A percentile compares a stretch with the other conserved stretches of the same genome.
These are phyloP conservation scores for Aptenodytes forsteri DNA, from an alignment of 2,113 vertebrate species.

Conservation along the genomic window DNA sequence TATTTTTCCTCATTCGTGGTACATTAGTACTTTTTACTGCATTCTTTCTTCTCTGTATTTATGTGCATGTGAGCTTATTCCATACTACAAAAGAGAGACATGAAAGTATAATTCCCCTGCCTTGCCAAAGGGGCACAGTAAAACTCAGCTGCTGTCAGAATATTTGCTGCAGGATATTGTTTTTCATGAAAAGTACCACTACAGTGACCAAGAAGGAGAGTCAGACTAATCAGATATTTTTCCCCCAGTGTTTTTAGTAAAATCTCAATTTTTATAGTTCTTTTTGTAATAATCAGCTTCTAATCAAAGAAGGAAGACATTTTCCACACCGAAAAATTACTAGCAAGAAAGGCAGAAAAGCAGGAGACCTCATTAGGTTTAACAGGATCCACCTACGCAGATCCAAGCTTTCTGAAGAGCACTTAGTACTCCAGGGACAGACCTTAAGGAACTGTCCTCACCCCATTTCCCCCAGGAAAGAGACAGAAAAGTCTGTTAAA, in stretches of 20 bases:
- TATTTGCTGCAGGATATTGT: neutral
- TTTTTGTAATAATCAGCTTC: neutral
- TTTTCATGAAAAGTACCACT: neutral
- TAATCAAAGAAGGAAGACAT: neutral
- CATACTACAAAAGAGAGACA: neutral
- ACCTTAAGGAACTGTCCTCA: neutral
- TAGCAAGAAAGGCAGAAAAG: neutral
- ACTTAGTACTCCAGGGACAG: neutral
- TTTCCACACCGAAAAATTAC: neutral
- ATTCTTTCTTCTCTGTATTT: neutral
- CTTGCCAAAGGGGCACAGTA: neutral
- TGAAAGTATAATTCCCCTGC: neutral
- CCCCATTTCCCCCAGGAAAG: neutral
- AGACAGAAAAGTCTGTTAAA: neutral
- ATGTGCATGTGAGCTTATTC: neutral
- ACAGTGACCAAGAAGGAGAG: neutral
- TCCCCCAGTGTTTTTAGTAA: neutral
- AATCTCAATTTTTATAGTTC: neutral
- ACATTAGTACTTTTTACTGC: neutral
- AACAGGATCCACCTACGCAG: neutral
- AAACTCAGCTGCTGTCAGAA: neutral
- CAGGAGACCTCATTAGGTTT: neutral
- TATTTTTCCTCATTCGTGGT: neutral
- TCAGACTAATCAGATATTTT: neutral
- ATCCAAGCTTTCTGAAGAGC: neutral